Percentiles rank a stretch among this genome's conserved stretches.
These are phyloP conservation scores for Agelas oroides DNA, from an alignment of 37 sponge, comb jelly and placozoan species.

Conservation along the genomic window DNA sequence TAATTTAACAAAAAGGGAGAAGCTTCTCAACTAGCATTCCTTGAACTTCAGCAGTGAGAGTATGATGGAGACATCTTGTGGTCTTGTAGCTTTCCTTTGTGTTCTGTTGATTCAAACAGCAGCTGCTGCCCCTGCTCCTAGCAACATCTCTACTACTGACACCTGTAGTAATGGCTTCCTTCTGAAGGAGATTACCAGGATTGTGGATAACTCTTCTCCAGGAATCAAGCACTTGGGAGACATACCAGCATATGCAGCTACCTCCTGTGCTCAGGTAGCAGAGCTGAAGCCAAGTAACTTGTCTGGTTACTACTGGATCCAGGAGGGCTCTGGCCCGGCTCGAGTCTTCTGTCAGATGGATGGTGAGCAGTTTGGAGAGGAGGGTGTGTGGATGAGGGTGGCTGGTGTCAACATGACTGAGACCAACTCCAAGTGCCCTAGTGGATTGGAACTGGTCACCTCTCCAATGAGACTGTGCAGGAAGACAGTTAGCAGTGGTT, in stretches of 20 bases:
- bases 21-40: too few species aligned
- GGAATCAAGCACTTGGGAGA: background rate
- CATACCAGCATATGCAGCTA: background rate
- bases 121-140: too few species aligned
- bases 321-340: slow-evolving; percentile 1
- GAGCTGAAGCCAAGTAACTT: too few species aligned
- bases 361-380: background rate
- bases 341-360: slow-evolving; percentile 44
- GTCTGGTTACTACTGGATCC: slow-evolving; percentile 48
- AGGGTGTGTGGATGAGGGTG: slow-evolving; percentile 37
- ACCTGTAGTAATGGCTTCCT: too few species aligned
- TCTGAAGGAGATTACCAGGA: too few species aligned
- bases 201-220: too few species aligned
- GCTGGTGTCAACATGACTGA: slow-evolving; percentile 43
- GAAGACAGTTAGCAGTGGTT: background rate
- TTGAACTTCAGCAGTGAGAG: too few species aligned
- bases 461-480: slow-evolving; percentile 13
- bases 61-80: too few species aligned
- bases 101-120: too few species aligned
- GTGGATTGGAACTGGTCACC: slow-evolving; percentile 29
- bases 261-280: background rate
- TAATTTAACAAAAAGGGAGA: too few species aligned
- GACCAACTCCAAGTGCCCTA: slow-evolving; percentile 19
- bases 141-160: too few species aligned
- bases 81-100: too few species aligned